Base-by-base conservation (phyloP, 2,797 vertebrate genomes). In the Lepilemur ruficaudatus region DNA sequence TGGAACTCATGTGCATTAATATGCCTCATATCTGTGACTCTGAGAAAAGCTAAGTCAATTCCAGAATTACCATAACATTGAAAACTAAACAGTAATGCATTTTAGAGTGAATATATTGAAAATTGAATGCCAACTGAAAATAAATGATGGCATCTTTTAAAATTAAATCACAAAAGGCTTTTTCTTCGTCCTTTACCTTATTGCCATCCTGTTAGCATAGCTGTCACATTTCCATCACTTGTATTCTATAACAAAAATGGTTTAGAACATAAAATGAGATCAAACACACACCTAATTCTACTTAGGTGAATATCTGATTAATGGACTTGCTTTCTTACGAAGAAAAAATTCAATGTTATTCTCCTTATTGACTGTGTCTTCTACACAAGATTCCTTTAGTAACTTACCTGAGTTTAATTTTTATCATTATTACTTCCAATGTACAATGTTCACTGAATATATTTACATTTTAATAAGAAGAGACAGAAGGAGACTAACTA, bases 91-190 rank as follows among this genome's bases (percentile, higher is more conserved):
- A 98, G 98, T 98, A 99, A 99, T 99, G 98, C 97, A 98, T 99
- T 99, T 99, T 98, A 98, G 99, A 98, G 98, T 98, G 97, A 98
- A 97, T 97, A 75, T 95, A 98, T 98, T 98, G 98, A 96, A 99
- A 99, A 99, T 98, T 97, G 98, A 98, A 98, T 98, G 98, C 98
- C 98, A 98, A 88, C 97, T 98, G 96, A 99, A 99, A 98, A 99
- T 98, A 99, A 99, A 98, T 98, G 92, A 98, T 97, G 92, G 87
- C 97, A 98, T 95, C 96, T 98, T 98, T 98, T 97, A 98, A 98
- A 98, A 98, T 98, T 98, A 98, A 98, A 98, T 98, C 98, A 98
- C 96, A 96, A 96, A 96, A 95, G 95, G 72, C 73, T 97, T 98
- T 98, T 97, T 98, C 93, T 96, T 98, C 97, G 94, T 98, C 93